phyloP scores from a whole-genome alignment of 2,888 invertebrate species.

The Pandemis heparana region DNA sequence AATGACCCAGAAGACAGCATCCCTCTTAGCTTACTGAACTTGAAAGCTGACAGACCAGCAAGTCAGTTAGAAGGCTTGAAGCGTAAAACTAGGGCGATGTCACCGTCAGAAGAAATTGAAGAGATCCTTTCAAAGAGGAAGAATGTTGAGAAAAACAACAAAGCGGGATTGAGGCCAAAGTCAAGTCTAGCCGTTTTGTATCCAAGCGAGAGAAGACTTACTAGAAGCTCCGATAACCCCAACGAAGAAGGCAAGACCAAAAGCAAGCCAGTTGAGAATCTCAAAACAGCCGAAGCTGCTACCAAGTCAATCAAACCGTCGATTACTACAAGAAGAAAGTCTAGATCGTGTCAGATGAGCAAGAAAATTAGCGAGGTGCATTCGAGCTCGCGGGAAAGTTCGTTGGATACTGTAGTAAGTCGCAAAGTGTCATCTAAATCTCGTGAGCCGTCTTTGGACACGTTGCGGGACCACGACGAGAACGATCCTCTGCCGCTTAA shows the following conservation, averaged over 20 bases:
- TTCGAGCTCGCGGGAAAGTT: constrained; percentile 81
- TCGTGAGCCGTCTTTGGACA: constrained; percentile 77
- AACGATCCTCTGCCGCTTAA: constrained; percentile 86
- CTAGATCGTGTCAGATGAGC: constrained; percentile 71
- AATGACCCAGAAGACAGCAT: constrained; percentile 87
- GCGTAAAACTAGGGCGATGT: constrained; percentile 84
- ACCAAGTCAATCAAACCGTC: constrained; percentile 64
- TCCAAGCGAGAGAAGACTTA: constrained; percentile 73
- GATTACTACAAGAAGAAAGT: constrained; percentile 73
- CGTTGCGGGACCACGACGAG: constrained; percentile 77
- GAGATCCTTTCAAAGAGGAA: constrained; percentile 80
- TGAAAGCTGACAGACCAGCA: constrained; percentile 68
- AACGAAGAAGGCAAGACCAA: constrained; percentile 67
- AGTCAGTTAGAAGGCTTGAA: constrained; percentile 78
- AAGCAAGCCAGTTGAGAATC: constrained; percentile 63
- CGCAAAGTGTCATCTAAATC: constrained; percentile 70
- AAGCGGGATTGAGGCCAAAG: constrained; percentile 73
- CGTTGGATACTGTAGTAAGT: constrained; percentile 74
- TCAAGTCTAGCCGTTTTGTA: constrained; percentile 78
- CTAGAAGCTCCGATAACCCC: constrained; percentile 73
- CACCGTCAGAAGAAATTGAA: constrained; percentile 87
- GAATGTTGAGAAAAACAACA: constrained; percentile 67
- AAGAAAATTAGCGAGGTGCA: constrained; percentile 72
- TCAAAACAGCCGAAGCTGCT: constrained; percentile 55
- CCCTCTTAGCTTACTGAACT: constrained; percentile 80